Conservation (phyloP, 2,113 vertebrate genomes). For the Pangasianodon gigas region DNA sequence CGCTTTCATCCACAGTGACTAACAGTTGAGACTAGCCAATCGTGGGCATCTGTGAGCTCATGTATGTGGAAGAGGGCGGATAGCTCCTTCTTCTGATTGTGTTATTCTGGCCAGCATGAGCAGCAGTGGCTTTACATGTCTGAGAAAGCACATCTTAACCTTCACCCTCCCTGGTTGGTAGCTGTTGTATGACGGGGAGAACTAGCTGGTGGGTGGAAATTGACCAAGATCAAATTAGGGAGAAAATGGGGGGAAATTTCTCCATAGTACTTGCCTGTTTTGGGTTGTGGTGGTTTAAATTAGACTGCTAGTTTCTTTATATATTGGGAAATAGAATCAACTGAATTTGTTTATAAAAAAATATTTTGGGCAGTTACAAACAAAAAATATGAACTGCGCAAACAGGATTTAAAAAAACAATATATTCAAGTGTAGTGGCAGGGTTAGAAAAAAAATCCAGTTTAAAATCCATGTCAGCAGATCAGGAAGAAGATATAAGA, state of each 20-base stretch:
- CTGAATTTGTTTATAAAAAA: too few species aligned
- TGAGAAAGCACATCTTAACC: not conserved
- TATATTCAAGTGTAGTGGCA: not conserved
- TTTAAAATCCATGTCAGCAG: not conserved
- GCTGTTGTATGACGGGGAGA: not conserved
- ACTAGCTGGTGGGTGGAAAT: not conserved
- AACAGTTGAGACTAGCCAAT: too few species aligned
- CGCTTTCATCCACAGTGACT: too few species aligned
- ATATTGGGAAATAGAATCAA: too few species aligned
- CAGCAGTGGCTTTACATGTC: not conserved
- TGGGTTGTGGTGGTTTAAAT: not conserved
- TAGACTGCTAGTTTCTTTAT: not conserved
- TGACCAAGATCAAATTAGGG: not conserved
- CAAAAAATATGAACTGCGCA: too few species aligned
- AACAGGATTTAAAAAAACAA: not conserved
- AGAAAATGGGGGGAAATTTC: not conserved
- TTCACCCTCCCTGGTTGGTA: not conserved
- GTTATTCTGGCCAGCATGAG: too few species aligned
- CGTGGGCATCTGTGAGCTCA: not conserved
- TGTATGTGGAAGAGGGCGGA: not conserved
- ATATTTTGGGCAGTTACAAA: too few species aligned
- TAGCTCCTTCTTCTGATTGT: too few species aligned
- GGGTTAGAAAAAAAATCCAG: not conserved
- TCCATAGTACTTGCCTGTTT: not conserved
- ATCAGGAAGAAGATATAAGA: not conserved